Conservation (phyloP, 2,888 invertebrate species). For the Anticlea derivata region DNA sequence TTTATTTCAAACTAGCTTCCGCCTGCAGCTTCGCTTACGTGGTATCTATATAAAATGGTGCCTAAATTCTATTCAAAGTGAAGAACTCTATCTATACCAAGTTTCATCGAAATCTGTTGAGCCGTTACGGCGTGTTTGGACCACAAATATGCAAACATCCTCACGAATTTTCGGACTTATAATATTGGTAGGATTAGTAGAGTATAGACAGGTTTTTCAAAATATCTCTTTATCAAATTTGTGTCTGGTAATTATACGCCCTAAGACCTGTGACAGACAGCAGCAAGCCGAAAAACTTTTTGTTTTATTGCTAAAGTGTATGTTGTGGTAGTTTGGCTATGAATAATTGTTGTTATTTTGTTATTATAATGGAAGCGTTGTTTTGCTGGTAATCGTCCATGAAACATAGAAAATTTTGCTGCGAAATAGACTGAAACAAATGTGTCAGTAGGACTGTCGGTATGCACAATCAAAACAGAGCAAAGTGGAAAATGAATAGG, state of each 20-base stretch:
- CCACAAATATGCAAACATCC: too few relatives aligned
- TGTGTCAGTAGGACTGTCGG: conserved; percentile 35
- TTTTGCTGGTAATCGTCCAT: conserved; percentile 27
- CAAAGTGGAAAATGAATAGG: conserved; percentile 43
- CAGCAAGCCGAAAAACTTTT: conserved; percentile 47
- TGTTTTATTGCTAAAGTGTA: conserved; percentile 50
- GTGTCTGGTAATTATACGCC: conserved; percentile 4
- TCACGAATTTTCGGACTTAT: too few relatives aligned
- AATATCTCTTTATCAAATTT: not conserved
- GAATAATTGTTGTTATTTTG: conserved; percentile 31
- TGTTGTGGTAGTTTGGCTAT: conserved; percentile 23
- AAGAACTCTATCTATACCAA: too few relatives aligned
- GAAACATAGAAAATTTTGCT: conserved; percentile 13
- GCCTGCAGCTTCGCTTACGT: too few relatives aligned
- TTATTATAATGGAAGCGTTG: conserved; percentile 21
- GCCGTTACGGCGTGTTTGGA: too few relatives aligned
- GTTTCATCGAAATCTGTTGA: too few relatives aligned
- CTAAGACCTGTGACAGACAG: conserved; percentile 44
- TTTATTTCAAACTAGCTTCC: too few relatives aligned
- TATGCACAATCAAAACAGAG: conserved; percentile 54
- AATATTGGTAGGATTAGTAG: too few relatives aligned
- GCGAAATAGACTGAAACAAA: conserved; percentile 6
- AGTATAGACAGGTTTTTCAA: too few relatives aligned
- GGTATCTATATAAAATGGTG: too few relatives aligned
- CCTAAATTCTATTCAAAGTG: too few relatives aligned